Evolutionary conservation across 1,140 invertebrate species (phyloP).

Genomic region (Formica exsecta): DNA sequence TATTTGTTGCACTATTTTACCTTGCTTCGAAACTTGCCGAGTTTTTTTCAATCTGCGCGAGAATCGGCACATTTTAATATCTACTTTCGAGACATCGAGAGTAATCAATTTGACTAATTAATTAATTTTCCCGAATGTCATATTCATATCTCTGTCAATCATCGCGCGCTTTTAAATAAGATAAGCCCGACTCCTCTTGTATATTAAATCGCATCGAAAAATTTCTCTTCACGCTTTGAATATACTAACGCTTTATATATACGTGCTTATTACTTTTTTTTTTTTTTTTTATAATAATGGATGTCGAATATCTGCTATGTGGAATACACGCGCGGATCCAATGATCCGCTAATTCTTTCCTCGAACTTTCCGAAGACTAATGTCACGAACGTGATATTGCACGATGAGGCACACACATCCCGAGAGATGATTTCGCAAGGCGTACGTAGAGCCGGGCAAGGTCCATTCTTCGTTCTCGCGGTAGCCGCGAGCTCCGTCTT

Average conservation of each 20-base stretch:
- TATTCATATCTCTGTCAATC: too few species aligned
- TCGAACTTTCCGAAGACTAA: slow-evolving; percentile 10
- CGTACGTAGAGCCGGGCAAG: slow-evolving; percentile 49
- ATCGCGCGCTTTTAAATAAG: too few species aligned
- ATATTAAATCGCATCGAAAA: too few species aligned
- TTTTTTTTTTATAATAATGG: not conserved
- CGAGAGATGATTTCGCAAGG: slow-evolving; percentile 58
- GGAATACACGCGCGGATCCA: not conserved
- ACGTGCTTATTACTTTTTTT: too few species aligned
- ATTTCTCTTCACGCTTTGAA: too few species aligned
- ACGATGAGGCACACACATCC: slow-evolving; percentile 34
- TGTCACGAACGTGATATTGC: slow-evolving; percentile 17
- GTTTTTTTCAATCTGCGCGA: too few species aligned
- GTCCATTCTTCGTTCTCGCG: slow-evolving; percentile 66
- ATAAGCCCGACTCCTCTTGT: too few species aligned
- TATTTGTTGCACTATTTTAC: not conserved
- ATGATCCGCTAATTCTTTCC: not conserved
- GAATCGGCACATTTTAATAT: not conserved
- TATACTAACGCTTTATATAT: too few species aligned
- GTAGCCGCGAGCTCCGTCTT: slow-evolving; percentile 55
- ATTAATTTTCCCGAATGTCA: too few species aligned
- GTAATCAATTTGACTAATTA: too few species aligned
- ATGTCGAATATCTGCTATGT: not conserved
- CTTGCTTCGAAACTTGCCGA: not conserved
- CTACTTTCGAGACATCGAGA: too few species aligned